A percentile compares a stretch with the other conserved stretches of the same genome.
These are phyloP conservation scores for Chrysina gloriosa DNA, from an alignment of 2,888 invertebrate species.

Conservation along the genomic window DNA sequence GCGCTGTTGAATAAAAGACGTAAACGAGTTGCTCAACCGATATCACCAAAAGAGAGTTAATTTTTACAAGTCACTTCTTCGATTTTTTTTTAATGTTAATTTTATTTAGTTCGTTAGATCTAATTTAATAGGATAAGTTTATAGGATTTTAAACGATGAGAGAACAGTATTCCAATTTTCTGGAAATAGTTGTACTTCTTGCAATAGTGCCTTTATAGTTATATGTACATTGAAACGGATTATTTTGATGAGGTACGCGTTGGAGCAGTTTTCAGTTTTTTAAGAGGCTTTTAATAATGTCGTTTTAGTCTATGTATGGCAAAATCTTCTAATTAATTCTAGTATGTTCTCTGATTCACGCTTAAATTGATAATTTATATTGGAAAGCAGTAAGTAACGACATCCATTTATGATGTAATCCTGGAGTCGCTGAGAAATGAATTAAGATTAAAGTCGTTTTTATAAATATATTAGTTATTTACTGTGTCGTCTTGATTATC, in stretches of 20 bases:
- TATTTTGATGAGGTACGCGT: background rate
- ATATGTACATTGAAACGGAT: background rate
- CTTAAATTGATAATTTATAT: too few species aligned
- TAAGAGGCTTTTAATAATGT: slow-evolving; percentile 1
- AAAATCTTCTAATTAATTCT: too few species aligned
- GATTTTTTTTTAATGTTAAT: slow-evolving; percentile 14
- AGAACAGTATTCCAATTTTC: slow-evolving; percentile 39
- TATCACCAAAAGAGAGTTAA: slow-evolving; percentile 47
- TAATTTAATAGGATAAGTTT: slow-evolving; percentile 31
- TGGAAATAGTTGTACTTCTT: slow-evolving; percentile 32
- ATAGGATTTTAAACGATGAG: slow-evolving; percentile 13
- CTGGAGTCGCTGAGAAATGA: too few species aligned
- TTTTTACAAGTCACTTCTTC: slow-evolving; percentile 12
- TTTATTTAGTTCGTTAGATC: slow-evolving; percentile 33
- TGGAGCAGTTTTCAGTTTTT: slow-evolving; percentile 8
- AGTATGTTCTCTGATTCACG: too few species aligned
- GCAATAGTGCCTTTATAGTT: slow-evolving; percentile 27
- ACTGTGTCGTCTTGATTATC: too few species aligned
- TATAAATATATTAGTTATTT: too few species aligned
- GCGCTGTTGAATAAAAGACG: slow-evolving; percentile 88
- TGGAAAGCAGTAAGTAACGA: too few species aligned
- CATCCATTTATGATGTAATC: too few species aligned
- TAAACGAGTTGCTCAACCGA: slow-evolving; percentile 59
- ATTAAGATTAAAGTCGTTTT: too few species aligned
- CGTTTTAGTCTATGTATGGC: too few species aligned